These are phyloP conservation scores for Troilus luridus DNA, from an alignment of 2,888 invertebrate genomes.

Conservation along the genomic window DNA sequence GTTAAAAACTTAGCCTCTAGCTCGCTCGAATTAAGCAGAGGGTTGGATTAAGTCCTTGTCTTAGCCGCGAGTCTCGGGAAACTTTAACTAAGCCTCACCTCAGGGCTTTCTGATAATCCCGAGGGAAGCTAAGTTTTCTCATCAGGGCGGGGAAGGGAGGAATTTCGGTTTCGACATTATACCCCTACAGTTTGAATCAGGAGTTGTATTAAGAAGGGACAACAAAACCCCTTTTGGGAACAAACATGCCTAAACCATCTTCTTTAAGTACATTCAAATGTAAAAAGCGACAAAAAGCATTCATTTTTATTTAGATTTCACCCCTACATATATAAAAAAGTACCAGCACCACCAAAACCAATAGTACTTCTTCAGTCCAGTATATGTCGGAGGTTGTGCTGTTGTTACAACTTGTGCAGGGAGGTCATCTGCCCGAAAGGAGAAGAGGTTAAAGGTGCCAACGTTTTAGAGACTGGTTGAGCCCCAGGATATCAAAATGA, in stretches of 20 bases:
- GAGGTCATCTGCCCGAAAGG: too few species aligned
- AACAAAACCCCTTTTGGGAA: background rate
- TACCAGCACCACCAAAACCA: too few species aligned
- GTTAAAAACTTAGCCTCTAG: slow-evolving; percentile 38
- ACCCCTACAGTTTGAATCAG: background rate
- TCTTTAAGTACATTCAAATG: background rate
- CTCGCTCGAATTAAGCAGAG: background rate
- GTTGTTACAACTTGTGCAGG: too few species aligned
- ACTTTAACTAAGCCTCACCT: slow-evolving; percentile 43
- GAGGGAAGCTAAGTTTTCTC: slow-evolving; percentile 12
- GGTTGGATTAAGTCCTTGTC: slow-evolving; percentile 45
- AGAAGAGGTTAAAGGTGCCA: too few species aligned
- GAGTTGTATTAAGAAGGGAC: background rate
- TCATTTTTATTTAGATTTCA: too few species aligned
- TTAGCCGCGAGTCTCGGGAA: slow-evolving; percentile 18
- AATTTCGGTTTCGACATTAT: slow-evolving; percentile 1
- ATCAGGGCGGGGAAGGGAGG: background rate
- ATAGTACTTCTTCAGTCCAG: too few species aligned
- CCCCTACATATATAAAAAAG: too few species aligned
- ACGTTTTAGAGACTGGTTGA: too few species aligned
- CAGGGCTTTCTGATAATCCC: slow-evolving; percentile 42
- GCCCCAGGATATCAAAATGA: too few species aligned
- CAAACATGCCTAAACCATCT: background rate
- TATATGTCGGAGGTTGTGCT: too few species aligned
- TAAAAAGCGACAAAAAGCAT: background rate